Evolutionary conservation across 2,888 invertebrate genomes (phyloP), one percentile per base, ranked within the genome.

Genomic region (Drosophila yooni): DNA sequence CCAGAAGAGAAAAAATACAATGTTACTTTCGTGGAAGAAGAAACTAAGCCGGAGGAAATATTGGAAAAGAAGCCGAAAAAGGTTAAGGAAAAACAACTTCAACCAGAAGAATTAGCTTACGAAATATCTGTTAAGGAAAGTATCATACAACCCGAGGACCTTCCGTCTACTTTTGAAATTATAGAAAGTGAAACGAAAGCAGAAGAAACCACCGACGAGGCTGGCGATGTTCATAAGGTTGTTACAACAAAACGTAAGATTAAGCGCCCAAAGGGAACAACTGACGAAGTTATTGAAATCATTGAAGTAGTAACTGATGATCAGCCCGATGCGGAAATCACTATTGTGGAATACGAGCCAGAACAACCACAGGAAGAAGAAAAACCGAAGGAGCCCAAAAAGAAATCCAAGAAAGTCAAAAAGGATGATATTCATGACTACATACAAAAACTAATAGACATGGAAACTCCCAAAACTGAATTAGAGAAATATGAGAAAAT

Each of bases 171-270:
- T 54, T 79, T 92, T 11, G 91, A 93, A 72, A 91, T 92, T 66
- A 80, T 92, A 29, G 93, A 94, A 34, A 93, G 93, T 82, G 88
- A 93, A 74, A 92, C 94, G 2, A 92, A 93, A 74, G 88, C 86
- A 46, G 92, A 93, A 31, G 92, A 94, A 88, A 91, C 92, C 58
- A 92, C 91, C 15, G 91, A 93, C 18, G 93, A 94, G 3, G 85
- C 91, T 40, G 93, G 94, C 38, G 92, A 93, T 43, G 86, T 91
- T 7, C 92, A 92, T 34, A 92, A 92, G 73, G 92, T 93, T 64
- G 92, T 91, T 5, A 92, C 91, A 27, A 94, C 93, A 18, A 94
- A 93, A 71, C 92, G 93, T 11, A 92, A 92, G 57, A 91, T 93
- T 3, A 93, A 92, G 69, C 93, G 93, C 60, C 92, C 92, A 18